Conservation (phyloP, 2,888 invertebrate species). For the Hofmannophila pseudospretella region DNA sequence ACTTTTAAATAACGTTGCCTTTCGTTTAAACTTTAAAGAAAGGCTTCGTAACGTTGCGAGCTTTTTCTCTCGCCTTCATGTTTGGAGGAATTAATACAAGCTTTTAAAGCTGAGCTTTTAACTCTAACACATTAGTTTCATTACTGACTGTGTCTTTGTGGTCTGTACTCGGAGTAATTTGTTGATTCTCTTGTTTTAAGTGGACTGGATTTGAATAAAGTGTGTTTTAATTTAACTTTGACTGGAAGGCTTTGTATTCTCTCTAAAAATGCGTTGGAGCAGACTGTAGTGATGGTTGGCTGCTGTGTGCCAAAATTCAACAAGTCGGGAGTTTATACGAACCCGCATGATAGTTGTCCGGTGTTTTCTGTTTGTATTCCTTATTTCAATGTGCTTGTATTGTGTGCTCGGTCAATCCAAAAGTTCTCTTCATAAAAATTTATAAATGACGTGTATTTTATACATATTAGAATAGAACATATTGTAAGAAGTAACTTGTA, state of each 20-base stretch:
- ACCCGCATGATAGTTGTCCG: conserved; percentile 27
- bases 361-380: conserved; percentile 20
- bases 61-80: conserved; percentile 33
- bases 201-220: conserved; percentile 6
- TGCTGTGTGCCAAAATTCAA: conserved; percentile 16
- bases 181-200: conserved; percentile 1
- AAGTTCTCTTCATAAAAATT: no score
- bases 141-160: conserved; percentile 1
- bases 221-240: conserved; percentile 7
- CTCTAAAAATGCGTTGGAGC: conserved; percentile 1
- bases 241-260: conserved; percentile 1
- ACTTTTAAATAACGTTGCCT: conserved; percentile 45
- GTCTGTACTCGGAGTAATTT: not conserved
- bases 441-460: no score
- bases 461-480: no score
- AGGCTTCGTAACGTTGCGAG: conserved; percentile 41
- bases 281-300: not conserved
- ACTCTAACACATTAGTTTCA: conserved; percentile 11
- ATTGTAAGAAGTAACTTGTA: no score
- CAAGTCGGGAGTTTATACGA: conserved; percentile 22
- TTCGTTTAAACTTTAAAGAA: conserved; percentile 28
- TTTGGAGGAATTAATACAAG: conserved; percentile 29
- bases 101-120: conserved; percentile 30
- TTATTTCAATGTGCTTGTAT: conserved; percentile 16
- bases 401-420: conserved; percentile 12